Base-by-base conservation (phyloP, 2,797 vertebrate species). In the Spinus olivaceus region DNA sequence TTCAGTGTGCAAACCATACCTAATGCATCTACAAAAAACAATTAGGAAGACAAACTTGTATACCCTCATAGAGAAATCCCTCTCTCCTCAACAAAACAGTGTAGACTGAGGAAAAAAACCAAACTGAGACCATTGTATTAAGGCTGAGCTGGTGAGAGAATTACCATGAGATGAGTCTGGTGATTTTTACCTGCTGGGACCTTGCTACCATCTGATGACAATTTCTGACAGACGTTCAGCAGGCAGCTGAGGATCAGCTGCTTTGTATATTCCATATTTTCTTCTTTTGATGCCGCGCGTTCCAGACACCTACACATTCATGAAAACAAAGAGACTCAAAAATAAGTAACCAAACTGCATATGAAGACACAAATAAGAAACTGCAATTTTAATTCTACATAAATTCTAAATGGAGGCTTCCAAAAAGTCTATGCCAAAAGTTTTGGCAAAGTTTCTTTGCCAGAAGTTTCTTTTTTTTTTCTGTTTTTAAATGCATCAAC, bases 211-310 rank as follows among this genome's bases (percentile, higher is more conserved):
- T 98, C 97, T 5, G 98, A 97, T 27, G 98, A 97, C 44, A 99
- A 92, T 46, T 98, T 99, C 86, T 98, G 98, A 97, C 98, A 99
- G 96, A 99, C 92, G 79, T 97, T 99, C 74, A 99, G 98, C 86
- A 99, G 97, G 71, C 99, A 99, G 96, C 98, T 98, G 80, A 99
- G 99, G 94, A 99, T 98, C 78, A 99, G 98, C 95, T 99, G 99
- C 61, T 99, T 99, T 90, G 98, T 99, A 96, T 99, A 99, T 96
- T 99, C 99, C 94, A 98, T 96, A 95, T 98, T 98, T 69, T 97
- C 97, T 77, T 98, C 97, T 32, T 98, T 98, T 0, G 51, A 92
- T 8, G 97, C 61, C 14, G 41, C 47, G 6, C 97, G 95, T 87
- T 99, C 98, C 94, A 99, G 96, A 92, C 98, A 98, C 88, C 99